These are phyloP conservation scores for Panzeria rudis DNA, from an alignment of 2,888 invertebrate species.

Conservation along the genomic window DNA sequence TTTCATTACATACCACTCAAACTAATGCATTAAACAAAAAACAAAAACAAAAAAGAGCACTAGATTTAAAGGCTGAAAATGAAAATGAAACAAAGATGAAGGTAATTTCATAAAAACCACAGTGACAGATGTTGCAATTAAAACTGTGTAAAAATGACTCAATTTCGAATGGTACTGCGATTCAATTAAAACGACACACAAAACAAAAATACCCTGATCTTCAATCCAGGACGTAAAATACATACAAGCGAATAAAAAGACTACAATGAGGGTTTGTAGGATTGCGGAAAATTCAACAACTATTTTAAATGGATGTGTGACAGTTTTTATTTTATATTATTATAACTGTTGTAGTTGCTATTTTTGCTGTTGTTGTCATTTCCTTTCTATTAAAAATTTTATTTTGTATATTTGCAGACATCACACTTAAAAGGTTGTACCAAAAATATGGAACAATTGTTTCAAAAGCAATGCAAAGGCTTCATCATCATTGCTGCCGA, in stretches of 20 bases:
- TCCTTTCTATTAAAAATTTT: conserved; percentile 4
- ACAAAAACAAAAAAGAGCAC: not conserved
- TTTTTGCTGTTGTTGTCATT: conserved; percentile 8
- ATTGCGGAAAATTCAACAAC: conserved; percentile 55
- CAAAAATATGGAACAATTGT: conserved; percentile 68
- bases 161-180: conserved; percentile 61
- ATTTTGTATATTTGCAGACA: conserved; percentile 37
- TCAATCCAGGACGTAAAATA: conserved; percentile 23
- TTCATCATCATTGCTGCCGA: conserved; percentile 10
- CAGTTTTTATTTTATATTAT: conserved; percentile 56
- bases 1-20: not conserved
- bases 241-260: conserved; percentile 11
- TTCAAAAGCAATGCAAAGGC: conserved; percentile 14
- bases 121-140: conserved; percentile 83
- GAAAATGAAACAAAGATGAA: conserved; percentile 45
- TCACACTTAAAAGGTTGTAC: conserved; percentile 64
- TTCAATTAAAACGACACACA: conserved; percentile 55
- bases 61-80: conserved; percentile 29
- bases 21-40: conserved; percentile 6
- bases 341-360: conserved; percentile 39
- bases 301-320: conserved; percentile 62
- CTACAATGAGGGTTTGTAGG: conserved; percentile 64
- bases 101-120: conserved; percentile 75
- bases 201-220: conserved; percentile 44
- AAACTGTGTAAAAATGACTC: conserved; percentile 78